These are phyloP conservation scores for Cryptus viduatorius DNA, from an alignment of 2,888 invertebrate genomes.

Conservation along the genomic window DNA sequence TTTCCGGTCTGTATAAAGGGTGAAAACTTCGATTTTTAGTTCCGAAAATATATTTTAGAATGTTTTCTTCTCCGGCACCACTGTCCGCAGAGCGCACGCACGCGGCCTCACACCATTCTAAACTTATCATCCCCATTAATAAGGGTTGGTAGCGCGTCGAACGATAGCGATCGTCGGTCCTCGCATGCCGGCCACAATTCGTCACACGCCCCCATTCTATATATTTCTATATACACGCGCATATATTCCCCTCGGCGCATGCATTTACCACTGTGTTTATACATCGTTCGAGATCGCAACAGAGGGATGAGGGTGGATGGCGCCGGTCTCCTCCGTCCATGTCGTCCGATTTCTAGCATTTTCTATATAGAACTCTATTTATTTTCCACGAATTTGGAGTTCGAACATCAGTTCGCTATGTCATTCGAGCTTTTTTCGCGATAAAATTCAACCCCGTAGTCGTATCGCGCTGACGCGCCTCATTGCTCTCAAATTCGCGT, in stretches of 20 bases:
- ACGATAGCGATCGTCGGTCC: conserved; percentile 5
- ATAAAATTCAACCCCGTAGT: conserved; percentile 35
- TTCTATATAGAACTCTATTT: no score
- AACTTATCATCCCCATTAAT: conserved; percentile 25
- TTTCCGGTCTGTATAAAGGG: no score
- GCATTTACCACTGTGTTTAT: conserved; percentile 12
- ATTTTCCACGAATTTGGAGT: not conserved
- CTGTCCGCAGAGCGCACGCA: not conserved
- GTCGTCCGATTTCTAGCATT: not conserved
- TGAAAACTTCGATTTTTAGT: no score
- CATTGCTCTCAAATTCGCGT: conserved; percentile 48
- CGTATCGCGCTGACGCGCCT: conserved; percentile 50
- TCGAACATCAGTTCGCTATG: not conserved
- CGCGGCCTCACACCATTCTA: not conserved
- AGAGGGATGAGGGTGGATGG: conserved; percentile 9
- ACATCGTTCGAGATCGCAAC: conserved; percentile 14
- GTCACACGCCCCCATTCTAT: conserved; percentile 27
- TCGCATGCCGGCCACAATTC: conserved; percentile 21
- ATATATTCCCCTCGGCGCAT: not conserved
- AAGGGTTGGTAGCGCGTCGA: conserved; percentile 3
- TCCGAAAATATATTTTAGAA: no score
- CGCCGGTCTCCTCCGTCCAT: conserved; percentile 9
- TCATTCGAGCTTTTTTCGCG: conserved; percentile 28
- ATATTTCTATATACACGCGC: conserved; percentile 1
- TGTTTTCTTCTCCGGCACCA: not conserved